Percentiles rank a stretch among this genome's conserved stretches.
Evolutionary conservation across 1,140 invertebrate genomes (phyloP).

Genomic region (Bombus superbus): DNA sequence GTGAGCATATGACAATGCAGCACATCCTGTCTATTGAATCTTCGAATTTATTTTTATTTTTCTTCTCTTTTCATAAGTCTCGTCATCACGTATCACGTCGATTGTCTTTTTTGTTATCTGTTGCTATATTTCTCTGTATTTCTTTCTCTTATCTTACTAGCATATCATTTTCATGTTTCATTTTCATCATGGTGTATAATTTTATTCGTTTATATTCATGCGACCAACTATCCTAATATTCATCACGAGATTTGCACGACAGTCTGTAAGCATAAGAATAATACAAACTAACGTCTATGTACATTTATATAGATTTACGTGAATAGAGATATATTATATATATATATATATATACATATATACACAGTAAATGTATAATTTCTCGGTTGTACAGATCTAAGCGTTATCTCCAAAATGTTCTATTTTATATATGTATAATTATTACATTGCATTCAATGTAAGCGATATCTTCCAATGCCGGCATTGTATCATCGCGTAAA

Average conservation of each 20-base stretch:
- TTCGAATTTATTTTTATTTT: slow-evolving; percentile 10
- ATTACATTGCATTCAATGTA: slow-evolving; percentile 66
- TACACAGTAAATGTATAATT: slow-evolving; percentile 65
- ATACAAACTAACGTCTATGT: slow-evolving; percentile 55
- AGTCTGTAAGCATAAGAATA: slow-evolving; percentile 48
- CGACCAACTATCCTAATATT: slow-evolving; percentile 55
- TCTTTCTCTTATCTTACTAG: slow-evolving; percentile 28
- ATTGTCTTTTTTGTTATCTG: slow-evolving; percentile 30
- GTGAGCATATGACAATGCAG: slow-evolving; percentile 42
- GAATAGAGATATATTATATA: slow-evolving; percentile 53
- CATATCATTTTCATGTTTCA: not conserved
- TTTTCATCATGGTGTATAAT: slow-evolving; percentile 9
- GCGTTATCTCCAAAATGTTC: slow-evolving; percentile 72
- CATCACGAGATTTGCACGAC: slow-evolving; percentile 29
- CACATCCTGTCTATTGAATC: slow-evolving; percentile 58
- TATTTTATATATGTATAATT: slow-evolving; percentile 76
- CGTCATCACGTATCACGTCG: slow-evolving; percentile 27
- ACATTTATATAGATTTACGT: slow-evolving; percentile 60
- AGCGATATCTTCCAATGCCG: slow-evolving; percentile 66
- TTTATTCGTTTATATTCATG: slow-evolving; percentile 20
- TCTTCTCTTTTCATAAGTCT: slow-evolving; percentile 36
- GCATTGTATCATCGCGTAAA: slow-evolving; percentile 56
- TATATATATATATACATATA: slow-evolving; percentile 47
- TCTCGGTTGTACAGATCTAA: slow-evolving; percentile 71
- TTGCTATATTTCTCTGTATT: slow-evolving; percentile 3